Base-by-base conservation (phyloP, 2,797 vertebrate genomes). In the Crenuchus spilurus region DNA sequence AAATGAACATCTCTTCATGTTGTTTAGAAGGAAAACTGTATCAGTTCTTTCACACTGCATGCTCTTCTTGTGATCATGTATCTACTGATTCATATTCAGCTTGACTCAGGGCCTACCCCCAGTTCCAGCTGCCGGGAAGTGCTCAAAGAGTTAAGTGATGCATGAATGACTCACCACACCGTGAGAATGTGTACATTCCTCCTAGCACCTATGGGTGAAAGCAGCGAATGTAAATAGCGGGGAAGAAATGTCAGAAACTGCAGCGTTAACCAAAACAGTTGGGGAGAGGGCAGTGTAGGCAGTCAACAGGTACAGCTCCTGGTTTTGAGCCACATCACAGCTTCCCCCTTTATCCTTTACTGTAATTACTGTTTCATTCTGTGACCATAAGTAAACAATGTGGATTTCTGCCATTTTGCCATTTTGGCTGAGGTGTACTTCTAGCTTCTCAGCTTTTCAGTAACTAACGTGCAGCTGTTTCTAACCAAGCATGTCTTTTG, bases 121-220 rank as follows among this genome's bases (percentile, higher is more conserved):
- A 35, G n/a, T 37, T 52, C n/a, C 48, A 61, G 24, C 52, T 81
- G 80, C 73, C 76, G 66, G 76, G 72, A 78, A 81, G 57, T 8
- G 3, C 60, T 72, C 24, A 66, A 60, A 28, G 51, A 57, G 72
- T 72, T 75, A 78, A 76, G 46, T 48, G 61, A 35, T 33, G 39
- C 39, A 42, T 16, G 8, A 16, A 31, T 78, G 80, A 81, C 24
- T 81, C 80, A 78, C 18, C 26, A n/a, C 4, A 30, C 7, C n/a
- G 28, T 41, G 31, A 30, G n/a, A 62, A 74, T 71, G 60, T 72
- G 75, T 44, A 81, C 66, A 64, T 75, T 75, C 31, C 74, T 78
- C 63, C 37, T 13, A 39, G 31, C 18, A 46, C 48, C 42, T 69
- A 62, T 39, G 33, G 37, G 35, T 57, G 16, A 76, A 69, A 70